Percentiles rank a stretch among this genome's conserved stretches.
These are phyloP conservation scores for Darevskia mixta DNA, from an alignment of 2,797 vertebrate genomes.

Conservation along the genomic window DNA sequence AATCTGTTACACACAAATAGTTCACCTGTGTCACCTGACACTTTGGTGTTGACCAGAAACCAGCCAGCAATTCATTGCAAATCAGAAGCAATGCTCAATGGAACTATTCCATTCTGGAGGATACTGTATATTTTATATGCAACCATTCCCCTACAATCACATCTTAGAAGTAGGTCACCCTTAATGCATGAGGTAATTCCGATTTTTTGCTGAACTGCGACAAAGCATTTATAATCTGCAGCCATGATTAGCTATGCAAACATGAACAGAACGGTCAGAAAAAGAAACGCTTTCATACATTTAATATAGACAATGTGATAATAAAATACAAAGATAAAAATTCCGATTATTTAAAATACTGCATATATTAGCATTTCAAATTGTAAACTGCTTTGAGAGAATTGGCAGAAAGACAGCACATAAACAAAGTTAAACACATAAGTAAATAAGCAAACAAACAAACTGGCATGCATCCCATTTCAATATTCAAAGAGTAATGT, in stretches of 20 bases:
- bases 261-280: neutral
- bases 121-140: slow-evolving; percentile 27
- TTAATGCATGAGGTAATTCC: slow-evolving; percentile 4
- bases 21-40: slow-evolving; percentile 5
- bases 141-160: neutral
- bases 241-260: neutral
- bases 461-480: neutral
- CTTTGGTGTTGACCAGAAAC: slow-evolving; percentile 9
- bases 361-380: neutral
- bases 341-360: neutral
- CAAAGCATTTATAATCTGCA: neutral
- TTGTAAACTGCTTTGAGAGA: neutral
- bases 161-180: slow-evolving; percentile 44
- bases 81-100: slow-evolving; percentile 1
- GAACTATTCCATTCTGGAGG: slow-evolving; percentile 21
- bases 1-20: slow-evolving; percentile 21
- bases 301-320: neutral
- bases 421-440: neutral
- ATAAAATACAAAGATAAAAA: neutral
- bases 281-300: neutral
- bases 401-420: neutral
- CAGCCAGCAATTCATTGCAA: slow-evolving; percentile 45
- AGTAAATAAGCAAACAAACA: neutral
- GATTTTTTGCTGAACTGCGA: slow-evolving; percentile 16
- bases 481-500: neutral